Base-by-base conservation (phyloP, 1,140 invertebrate species). In the Phymastichus coffea region DNA sequence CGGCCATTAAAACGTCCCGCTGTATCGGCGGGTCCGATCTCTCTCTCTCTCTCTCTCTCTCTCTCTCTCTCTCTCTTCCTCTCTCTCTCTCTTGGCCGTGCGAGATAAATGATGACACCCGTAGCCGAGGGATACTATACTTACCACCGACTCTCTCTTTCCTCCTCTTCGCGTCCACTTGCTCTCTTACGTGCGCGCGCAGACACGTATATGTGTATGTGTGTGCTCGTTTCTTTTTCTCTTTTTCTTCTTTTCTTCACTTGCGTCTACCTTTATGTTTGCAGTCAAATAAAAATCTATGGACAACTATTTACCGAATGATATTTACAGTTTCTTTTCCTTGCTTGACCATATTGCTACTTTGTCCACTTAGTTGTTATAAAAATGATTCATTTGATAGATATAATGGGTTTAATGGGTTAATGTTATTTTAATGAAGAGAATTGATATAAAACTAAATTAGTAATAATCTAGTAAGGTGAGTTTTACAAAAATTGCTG, bases 1-100 rank as follows among this genome's bases (percentile, higher is more conserved):
- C 79, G 77, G 79, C 82, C 81, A 82, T 83, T 82, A 82, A 81
- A 81, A 77, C 76, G 79, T 81, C 78, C 77, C 73, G 68, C 71
- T 76, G 70, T 81, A 80, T 79, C 79, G 72, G 73, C 72, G 67
- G 35, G 67, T 70, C 70, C 70, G 76, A 80, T 75, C 76, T 74
- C 76, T 78, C 38, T 14, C 43, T 25, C 43, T 25, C 43, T 25
- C 43, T 25, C 15, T 44, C 19, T 25, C 22, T 25, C 41, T 22
- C 30, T n/a, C n/a, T n/a, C n/a, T n/a, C n/a, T n/a, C n/a, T 33
- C 30, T 33, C n/a, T n/a, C n/a, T n/a, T n/a, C n/a, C n/a, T n/a
- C n/a, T n/a, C n/a, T n/a, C 28, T 6, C 6, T 6, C 28, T 33
- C 28, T 33, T 6, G 6, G 28, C 28, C 28, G 28, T 12, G 28